Percentiles rank a stretch among this genome's conserved stretches.
Evolutionary conservation across 2,888 invertebrate genomes (phyloP).

Genomic region (Lapara coniferarum): DNA sequence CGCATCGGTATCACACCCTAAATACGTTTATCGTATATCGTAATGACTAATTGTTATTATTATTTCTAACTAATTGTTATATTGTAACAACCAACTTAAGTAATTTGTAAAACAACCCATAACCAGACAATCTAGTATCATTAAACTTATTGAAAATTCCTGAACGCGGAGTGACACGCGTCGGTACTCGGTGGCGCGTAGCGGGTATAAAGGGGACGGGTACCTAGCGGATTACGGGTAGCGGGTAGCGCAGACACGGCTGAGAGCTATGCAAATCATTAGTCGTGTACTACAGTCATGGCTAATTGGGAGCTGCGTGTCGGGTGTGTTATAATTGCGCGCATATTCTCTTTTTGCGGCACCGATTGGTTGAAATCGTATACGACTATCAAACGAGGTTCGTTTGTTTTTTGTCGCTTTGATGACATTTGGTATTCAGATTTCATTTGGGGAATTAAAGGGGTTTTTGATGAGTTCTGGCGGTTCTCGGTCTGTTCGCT

Average conservation of each 20-base stretch:
- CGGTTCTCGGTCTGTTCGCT: too few species aligned
- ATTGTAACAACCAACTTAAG: neutral
- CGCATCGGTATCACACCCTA: too few species aligned
- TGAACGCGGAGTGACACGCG: conserved; percentile 17
- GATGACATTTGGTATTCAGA: neutral
- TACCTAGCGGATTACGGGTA: too few species aligned
- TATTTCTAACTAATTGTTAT: too few species aligned
- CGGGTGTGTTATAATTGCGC: conserved; percentile 27
- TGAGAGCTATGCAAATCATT: conserved; percentile 53
- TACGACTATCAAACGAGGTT: neutral
- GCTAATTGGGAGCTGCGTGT: conserved; percentile 44
- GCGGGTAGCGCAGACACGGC: neutral
- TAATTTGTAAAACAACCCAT: conserved; percentile 5
- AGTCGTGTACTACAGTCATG: conserved; percentile 42
- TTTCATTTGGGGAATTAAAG: neutral
- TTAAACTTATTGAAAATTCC: conserved; percentile 30
- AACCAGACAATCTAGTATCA: conserved; percentile 1
- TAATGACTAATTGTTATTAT: too few species aligned
- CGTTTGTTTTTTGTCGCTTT: neutral
- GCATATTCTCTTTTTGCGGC: neutral
- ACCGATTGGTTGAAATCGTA: conserved; percentile 1
- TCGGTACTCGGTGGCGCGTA: neutral
- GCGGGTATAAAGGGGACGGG: too few species aligned
- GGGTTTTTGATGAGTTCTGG: neutral
- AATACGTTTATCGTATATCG: too few species aligned